A percentile compares a stretch with the other conserved stretches of the same genome.
Conservation (phyloP, 2,888 invertebrate genomes). For the Sarcophaga subvicina region DNA sequence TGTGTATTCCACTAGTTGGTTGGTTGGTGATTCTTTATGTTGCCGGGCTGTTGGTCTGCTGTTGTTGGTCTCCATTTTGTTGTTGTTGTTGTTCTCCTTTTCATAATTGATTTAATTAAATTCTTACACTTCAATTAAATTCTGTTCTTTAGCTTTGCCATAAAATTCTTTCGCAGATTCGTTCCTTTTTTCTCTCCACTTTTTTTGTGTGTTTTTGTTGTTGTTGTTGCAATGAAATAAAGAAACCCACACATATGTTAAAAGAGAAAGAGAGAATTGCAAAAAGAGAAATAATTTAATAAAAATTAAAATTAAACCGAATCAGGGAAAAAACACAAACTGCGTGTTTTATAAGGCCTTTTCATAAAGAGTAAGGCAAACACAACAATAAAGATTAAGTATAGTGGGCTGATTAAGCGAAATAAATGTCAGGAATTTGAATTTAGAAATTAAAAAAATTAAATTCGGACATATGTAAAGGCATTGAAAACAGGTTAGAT, state of each 20-base stretch:
- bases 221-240: background rate
- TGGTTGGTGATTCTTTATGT: background rate
- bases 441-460: too few species aligned
- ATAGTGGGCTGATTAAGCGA: too few species aligned
- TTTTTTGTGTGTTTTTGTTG: too few species aligned
- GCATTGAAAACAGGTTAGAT: too few species aligned
- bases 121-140: slow-evolving; percentile 79
- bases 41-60: background rate
- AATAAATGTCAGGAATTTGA: too few species aligned
- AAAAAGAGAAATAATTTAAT: slow-evolving; percentile 3
- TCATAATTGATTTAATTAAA: slow-evolving; percentile 78
- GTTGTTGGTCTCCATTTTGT: background rate
- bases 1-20: background rate
- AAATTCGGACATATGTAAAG: too few species aligned
- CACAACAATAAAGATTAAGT: background rate
- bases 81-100: background rate
- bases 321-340: background rate
- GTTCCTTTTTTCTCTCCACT: background rate
- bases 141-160: slow-evolving; percentile 69
- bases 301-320: background rate
- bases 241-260: slow-evolving; percentile 31
- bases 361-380: background rate
- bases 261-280: slow-evolving; percentile 6
- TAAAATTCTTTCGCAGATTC: slow-evolving; percentile 49
- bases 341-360: background rate